These are phyloP conservation scores for Pseudolaguvia tuberculata DNA, from an alignment of 2,113 vertebrate genomes.

Conservation along the genomic window DNA sequence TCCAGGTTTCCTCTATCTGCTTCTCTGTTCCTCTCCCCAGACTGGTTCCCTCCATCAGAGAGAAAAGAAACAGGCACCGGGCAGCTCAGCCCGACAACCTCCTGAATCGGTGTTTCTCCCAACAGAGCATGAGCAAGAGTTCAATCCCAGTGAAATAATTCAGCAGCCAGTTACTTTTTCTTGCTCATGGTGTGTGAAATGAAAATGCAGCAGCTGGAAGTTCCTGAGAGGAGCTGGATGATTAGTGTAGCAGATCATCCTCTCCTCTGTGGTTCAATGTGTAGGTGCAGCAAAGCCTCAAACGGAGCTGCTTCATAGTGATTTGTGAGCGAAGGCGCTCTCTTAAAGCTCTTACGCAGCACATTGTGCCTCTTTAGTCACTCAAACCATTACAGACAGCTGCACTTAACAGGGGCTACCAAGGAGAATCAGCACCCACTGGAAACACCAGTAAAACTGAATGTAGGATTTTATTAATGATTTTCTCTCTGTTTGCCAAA, in stretches of 20 bases:
- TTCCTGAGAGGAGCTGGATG: slow-evolving; percentile 59
- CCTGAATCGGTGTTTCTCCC: slow-evolving; percentile 58
- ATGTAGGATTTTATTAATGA: neutral
- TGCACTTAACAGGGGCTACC: slow-evolving; percentile 5
- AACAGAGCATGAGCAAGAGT: slow-evolving; percentile 59
- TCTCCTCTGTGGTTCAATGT: slow-evolving; percentile 48
- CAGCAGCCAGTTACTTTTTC: slow-evolving; percentile 54
- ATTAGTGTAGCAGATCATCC: slow-evolving; percentile 50
- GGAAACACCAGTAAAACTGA: neutral
- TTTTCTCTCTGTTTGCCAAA: neutral
- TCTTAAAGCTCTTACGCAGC: slow-evolving; percentile 35
- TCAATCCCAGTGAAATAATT: slow-evolving; percentile 58
- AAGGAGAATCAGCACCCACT: slow-evolving; percentile 2
- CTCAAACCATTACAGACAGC: slow-evolving; percentile 16
- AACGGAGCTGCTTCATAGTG: slow-evolving; percentile 23
- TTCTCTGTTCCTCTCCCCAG: slow-evolving; percentile 49
- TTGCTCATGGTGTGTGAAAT: neutral
- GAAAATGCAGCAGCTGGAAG: slow-evolving; percentile 41
- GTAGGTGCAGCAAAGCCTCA: slow-evolving; percentile 7
- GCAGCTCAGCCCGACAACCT: slow-evolving; percentile 56
- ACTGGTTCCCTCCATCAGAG: slow-evolving; percentile 63
- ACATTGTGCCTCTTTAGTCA: slow-evolving; percentile 26
- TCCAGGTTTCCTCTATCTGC: slow-evolving; percentile 39
- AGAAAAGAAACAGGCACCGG: slow-evolving; percentile 40
- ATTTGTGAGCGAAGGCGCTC: slow-evolving; percentile 35